Conservation (phyloP, 64 coral and sea anemone genomes). For the Porites lutea region DNA sequence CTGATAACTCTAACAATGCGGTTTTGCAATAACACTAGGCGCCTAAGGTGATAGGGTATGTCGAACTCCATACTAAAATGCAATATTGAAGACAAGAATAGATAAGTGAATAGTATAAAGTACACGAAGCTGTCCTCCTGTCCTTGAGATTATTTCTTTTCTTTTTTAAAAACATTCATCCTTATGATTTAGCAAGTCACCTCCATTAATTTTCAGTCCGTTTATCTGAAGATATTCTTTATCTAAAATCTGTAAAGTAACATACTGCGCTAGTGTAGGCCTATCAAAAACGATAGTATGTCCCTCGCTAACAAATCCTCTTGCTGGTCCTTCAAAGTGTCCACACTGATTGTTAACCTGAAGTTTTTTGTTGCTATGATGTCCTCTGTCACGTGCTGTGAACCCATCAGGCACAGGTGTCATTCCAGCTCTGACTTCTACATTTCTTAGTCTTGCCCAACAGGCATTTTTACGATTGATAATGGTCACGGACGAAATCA, state of each 20-base stretch:
- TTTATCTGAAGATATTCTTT: conserved; percentile 16
- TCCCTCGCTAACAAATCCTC: neutral
- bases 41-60: too few species aligned
- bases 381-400: neutral
- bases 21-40: too few species aligned
- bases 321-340: conserved; percentile 1
- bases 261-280: neutral
- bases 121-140: too few species aligned
- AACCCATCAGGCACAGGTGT: neutral
- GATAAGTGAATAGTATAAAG: too few species aligned
- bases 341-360: neutral
- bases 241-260: conserved; percentile 12
- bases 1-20: too few species aligned
- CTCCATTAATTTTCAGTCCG: conserved; percentile 29
- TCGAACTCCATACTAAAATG: too few species aligned
- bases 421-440: conserved; percentile 21
- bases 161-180: too few species aligned
- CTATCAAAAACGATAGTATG: neutral
- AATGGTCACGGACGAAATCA: neutral
- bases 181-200: neutral
- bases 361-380: neutral
- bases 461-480: neutral
- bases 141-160: too few species aligned
- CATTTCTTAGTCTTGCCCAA: neutral
- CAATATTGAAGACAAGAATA: too few species aligned